Evolutionary conservation across 2,888 invertebrate genomes (phyloP), one percentile per base, ranked within the genome.

Genomic region (Volucella inanis): DNA sequence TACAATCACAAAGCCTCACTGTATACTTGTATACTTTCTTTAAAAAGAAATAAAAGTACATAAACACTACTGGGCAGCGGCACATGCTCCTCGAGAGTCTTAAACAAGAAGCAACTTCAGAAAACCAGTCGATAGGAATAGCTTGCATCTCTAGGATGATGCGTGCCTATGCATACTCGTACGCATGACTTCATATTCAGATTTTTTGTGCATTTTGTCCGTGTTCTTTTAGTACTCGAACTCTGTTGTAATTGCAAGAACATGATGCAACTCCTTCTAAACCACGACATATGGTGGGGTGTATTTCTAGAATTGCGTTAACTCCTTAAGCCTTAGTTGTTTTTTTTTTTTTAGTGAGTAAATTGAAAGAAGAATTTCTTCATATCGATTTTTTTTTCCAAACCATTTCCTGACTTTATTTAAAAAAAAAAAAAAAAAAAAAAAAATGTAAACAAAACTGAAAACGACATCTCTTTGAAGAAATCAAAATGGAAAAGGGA

Each of bases 261-360:
- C 82, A 72, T 82, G 82, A 82, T 82, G 82, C 82, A 82, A 82
- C 72, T 72, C 55, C n/a, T 43, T 65, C 31, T 45, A 55, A 55
- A 41, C 52, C 12, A 67, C 61, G 61, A 47, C 81, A 22, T 2
- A 55, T 12, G 47, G n/a, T n/a, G n/a, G n/a, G 52, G 11, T 71
- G 64, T 82, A 75, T 81, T 79, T 65, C 55, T 22, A 61, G 71
- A 72, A 78, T 61, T 54, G 43, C 14, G 11, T 38, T 76, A 22
- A 22, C 18, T 22, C 18, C 2, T 22, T 3, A 22, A 22, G 18
- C 3, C 18, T 22, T 2, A 22, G 18, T 52, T 76, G 38, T 68
- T 49, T 67, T 59, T 65, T 67, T 59, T 65, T 61, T 71, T 45
- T 31, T 15, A 22, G 2, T 22, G 18, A 22, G 18, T 22, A 22